Percentiles rank a stretch among this genome's conserved stretches.
These are phyloP conservation scores for Melozone crissalis DNA, from an alignment of 2,113 vertebrate genomes.

Conservation along the genomic window DNA sequence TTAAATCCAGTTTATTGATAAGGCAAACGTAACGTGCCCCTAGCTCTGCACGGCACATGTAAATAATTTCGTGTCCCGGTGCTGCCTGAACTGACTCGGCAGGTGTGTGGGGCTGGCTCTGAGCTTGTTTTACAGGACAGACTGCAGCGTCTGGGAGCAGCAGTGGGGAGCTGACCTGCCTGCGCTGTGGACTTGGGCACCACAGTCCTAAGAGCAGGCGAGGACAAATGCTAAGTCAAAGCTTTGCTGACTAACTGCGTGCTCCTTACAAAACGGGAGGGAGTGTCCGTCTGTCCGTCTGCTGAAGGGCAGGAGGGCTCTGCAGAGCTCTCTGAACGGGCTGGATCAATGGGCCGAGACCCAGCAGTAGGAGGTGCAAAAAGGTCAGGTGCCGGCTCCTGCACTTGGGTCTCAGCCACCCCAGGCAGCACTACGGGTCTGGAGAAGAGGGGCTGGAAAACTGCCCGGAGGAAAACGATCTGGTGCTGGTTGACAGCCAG, in stretches of 20 bases:
- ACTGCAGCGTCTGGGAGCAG: not conserved
- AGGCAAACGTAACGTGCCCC: rapidly evolving
- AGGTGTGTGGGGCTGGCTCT: not conserved
- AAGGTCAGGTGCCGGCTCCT: not conserved
- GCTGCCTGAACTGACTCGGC: not conserved
- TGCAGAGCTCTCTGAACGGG: not conserved
- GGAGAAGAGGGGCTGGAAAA: not conserved
- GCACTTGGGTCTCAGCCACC: not conserved
- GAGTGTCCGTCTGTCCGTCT: not conserved
- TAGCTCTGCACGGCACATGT: rapidly evolving
- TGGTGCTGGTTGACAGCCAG: not conserved
- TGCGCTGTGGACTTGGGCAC: not conserved
- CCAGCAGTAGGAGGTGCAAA: not conserved
- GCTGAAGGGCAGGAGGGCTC: not conserved
- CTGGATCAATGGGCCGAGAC: not conserved
- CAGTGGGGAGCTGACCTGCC: not conserved
- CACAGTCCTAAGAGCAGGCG: not conserved
- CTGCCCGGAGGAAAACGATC: not conserved
- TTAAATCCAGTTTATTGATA: not conserved
- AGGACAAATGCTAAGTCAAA: not conserved
- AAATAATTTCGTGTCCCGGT: not conserved
- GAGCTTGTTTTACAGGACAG: not conserved
- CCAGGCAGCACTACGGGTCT: not conserved
- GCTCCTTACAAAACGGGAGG: not conserved
- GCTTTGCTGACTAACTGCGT: not conserved